Evolutionary conservation across 2,797 vertebrate genomes (phyloP), one percentile per base, ranked within the genome.

Genomic region (Chelonia mydas): DNA sequence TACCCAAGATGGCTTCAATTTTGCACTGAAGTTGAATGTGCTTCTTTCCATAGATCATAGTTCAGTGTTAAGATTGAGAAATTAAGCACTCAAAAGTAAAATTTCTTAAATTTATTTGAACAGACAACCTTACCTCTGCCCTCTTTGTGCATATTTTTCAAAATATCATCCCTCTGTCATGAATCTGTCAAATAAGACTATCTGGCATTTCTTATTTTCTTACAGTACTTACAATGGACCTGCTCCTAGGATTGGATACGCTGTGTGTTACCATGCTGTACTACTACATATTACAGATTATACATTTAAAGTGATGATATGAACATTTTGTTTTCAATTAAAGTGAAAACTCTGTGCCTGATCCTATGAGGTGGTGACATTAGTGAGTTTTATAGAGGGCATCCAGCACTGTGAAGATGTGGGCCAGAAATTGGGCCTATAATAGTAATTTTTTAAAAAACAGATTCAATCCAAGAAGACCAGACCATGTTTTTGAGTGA

Each of bases 211-310:
- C 57, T 83, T 83, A 61, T 47, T 33, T n/a, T 59, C 19, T 47
- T 57, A 59, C 6, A 83, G 10, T 41, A 33, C 7, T 31, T 28
- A 7, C 47, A 57, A 59, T 12, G 54, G 8, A 33, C 57, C n/a
- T 61, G 16, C 74, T n/a, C 3, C 19, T 85, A 90, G 9, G 37
- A 23, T 0, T 31, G n/a, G 11, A 28, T 83, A 55, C 41, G 49
- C 3, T 5, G 37, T 17, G 27, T 49, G 31, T 53, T 93, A 90
- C 95, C 95, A 94, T 86, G 51, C n/a, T 93, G 80, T 94, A 86
- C 90, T 87, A 88, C 94, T 94, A 92, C 90, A 88, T 82, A 91
- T 37, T 91, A 78, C 93, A 95, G 88, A 84, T 93, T 86, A 90
- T 95, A 89, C 59, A 50, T 87, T 95, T 95, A 95, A 94, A 54